A percentile compares a stretch with the other conserved stretches of the same genome.
phyloP scores from a whole-genome alignment of 2,113 vertebrate genomes.

The Istiophorus platypterus region DNA sequence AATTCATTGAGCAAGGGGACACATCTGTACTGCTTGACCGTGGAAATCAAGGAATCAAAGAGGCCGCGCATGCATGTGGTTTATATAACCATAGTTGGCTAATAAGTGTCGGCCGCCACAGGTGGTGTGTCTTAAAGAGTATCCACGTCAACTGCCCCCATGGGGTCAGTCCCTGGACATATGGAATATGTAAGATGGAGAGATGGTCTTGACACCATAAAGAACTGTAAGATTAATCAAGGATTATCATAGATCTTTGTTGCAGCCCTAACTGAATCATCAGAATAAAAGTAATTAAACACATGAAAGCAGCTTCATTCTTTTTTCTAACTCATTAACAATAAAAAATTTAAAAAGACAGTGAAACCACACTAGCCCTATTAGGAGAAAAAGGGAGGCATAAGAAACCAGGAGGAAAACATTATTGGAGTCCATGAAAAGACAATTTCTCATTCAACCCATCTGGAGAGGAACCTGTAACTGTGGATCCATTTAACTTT shows the following conservation, averaged over 20 bases:
- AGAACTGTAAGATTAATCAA: not conserved
- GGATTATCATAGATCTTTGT: not conserved
- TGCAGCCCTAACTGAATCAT: not conserved
- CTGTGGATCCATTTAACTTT: constrained; percentile 65
- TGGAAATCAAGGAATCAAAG: no score
- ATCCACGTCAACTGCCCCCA: no score
- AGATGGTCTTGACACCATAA: no score
- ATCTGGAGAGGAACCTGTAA: constrained; percentile 61
- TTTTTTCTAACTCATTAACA: constrained; percentile 20
- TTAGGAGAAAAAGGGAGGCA: constrained; percentile 1
- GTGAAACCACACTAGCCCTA: not conserved
- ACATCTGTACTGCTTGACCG: no score
- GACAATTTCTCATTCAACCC: constrained; percentile 58
- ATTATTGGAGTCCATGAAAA: constrained; percentile 29
- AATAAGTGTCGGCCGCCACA: no score
- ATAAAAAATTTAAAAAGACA: constrained; percentile 9
- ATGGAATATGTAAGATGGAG: no score
- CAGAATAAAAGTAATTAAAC: constrained; percentile 17
- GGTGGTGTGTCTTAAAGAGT: no score
- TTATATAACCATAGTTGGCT: no score
- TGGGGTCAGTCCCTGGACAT: no score
- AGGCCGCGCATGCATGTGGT: no score
- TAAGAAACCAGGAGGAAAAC: constrained; percentile 47
- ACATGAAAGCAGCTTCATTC: constrained; percentile 16
- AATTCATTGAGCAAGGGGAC: no score